phyloP scores from a whole-genome alignment of 2,888 invertebrate genomes.

The Herminia tarsipennalis region DNA sequence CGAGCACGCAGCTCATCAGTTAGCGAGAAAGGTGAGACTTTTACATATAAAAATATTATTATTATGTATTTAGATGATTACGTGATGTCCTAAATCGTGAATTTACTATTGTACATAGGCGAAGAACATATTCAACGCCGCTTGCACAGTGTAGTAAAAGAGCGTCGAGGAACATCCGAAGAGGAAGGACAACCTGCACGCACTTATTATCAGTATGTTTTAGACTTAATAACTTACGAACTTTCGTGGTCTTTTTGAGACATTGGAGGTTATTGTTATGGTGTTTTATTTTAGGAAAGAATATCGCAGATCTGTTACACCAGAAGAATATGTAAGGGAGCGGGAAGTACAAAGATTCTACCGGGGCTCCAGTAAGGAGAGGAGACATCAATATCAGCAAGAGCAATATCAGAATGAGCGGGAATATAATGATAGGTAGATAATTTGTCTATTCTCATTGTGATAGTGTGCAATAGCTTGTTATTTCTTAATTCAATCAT shows the following conservation, averaged over 20 bases:
- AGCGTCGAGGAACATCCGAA: constrained; percentile 66
- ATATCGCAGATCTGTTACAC: constrained; percentile 62
- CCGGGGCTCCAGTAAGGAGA: constrained; percentile 76
- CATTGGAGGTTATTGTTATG: background rate
- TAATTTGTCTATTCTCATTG: background rate
- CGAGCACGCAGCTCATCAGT: constrained; percentile 62
- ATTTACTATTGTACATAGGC: constrained; percentile 37
- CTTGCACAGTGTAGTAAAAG: constrained; percentile 77
- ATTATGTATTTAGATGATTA: background rate
- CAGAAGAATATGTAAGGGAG: constrained; percentile 67
- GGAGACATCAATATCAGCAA: constrained; percentile 60
- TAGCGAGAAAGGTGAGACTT: constrained; percentile 60
- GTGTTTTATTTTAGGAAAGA: constrained; percentile 61
- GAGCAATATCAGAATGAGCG: constrained; percentile 65
- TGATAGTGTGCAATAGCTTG: constrained; percentile 24
- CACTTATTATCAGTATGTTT: constrained; percentile 74
- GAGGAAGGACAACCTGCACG: constrained; percentile 66
- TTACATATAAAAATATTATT: background rate
- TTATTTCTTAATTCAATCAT: constrained; percentile 38
- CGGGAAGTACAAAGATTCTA: constrained; percentile 77
- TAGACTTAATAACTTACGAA: background rate
- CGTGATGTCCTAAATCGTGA: background rate
- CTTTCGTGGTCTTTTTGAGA: background rate
- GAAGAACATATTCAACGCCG: constrained; percentile 60
- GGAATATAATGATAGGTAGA: constrained; percentile 66